Evolutionary conservation across 92 coral and sea anemone genomes (phyloP), one percentile per base, ranked within the genome.

Genomic region (Isaurus tuberculatus): DNA sequence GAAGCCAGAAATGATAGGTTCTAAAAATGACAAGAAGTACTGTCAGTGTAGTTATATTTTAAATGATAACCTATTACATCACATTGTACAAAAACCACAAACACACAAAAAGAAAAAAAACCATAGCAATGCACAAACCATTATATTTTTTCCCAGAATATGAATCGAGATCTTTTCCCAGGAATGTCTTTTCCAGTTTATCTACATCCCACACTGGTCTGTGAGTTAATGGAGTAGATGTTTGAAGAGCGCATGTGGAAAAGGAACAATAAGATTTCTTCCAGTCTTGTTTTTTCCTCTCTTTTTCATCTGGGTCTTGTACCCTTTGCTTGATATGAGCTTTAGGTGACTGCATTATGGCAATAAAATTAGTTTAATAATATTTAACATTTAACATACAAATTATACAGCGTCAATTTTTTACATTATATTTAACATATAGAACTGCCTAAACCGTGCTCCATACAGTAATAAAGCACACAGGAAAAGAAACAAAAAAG

Each of bases 201-300:
- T 75, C 48, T 0, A 57, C 48, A 34, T 75, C 81, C 81, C 81
- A 75, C 22, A 26, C 43, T 10, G 81, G 81, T 53, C 48, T 75
- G 27, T 34, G 48, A 11, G 69, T 33, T 30, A 75, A 2, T 32
- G 81, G 81, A 26, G 81, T 75, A n/a, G 81, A 75, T 19, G 69
- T 55, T 20, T 75, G 81, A 2, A 55, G 10, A 14, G 81, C 55
- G 13, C 68, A n/a, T 2, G 32, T 20, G 31, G 68, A 13, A 23
- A 60, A 55, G 14, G 81, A 57, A 42, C 1, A 9, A 53, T 19
- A 51, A 10, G 80, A 19, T 20, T 75, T 27, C 17, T 25, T 75
- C 66, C 51, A 55, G 0, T 32, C 69, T 57, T 30, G 33, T 6
- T 14, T 33, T 51, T n/a, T 25, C 7, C 7, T n/a, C 7, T n/a